Base-by-base conservation (phyloP, 2,113 vertebrate species). In the Siniperca knerii region DNA sequence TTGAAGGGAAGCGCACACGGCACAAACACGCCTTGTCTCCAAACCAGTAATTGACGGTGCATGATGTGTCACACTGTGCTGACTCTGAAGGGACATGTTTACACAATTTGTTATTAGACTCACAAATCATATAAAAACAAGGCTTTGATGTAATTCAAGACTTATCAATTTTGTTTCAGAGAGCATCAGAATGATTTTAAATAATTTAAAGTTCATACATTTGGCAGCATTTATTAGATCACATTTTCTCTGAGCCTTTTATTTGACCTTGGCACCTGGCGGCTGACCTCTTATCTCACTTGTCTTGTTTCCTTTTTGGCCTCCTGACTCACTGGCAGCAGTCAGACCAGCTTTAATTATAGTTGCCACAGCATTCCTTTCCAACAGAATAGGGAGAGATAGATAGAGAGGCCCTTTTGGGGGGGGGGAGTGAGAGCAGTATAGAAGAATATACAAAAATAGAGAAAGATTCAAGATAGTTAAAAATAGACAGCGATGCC, bases 301-400 rank as follows among this genome's bases (percentile, higher is more conserved):
- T 90, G 90, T 94, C 92, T 73, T 58, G 89, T 91, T 95, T 95
- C 93, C 55, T 86, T 93, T 95, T 95, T 91, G 86, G 93, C 87
- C 90, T 82, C 84, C 86, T 95, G 94, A 95, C 92, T 95, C 95
- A 95, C 76, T 90, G 90, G 91, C 85, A 73, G 89, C 87, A 86
- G 85, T 87, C 81, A 83, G 87, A 85, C 90, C 74, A 68, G 76
- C 87, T 94, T 94, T 95, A 96, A 96, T 95, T 93, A 92, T 96
- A 96, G 94, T 92, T 75, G 76, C 88, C 79, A 68, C 89, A 67
- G 82, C 94, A 94, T 95, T 94, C 94, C 93, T 92, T 52, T 60
- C 62, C 57, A 46, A 87, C 82, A 93, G 92, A 95, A 93, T 86
- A 86, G 92, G 48, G 46, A 75, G 86, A 89, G 92, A 93, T 61